phyloP scores from a whole-genome alignment of 1,140 invertebrate species.

The Metopolophium dirhodum region DNA sequence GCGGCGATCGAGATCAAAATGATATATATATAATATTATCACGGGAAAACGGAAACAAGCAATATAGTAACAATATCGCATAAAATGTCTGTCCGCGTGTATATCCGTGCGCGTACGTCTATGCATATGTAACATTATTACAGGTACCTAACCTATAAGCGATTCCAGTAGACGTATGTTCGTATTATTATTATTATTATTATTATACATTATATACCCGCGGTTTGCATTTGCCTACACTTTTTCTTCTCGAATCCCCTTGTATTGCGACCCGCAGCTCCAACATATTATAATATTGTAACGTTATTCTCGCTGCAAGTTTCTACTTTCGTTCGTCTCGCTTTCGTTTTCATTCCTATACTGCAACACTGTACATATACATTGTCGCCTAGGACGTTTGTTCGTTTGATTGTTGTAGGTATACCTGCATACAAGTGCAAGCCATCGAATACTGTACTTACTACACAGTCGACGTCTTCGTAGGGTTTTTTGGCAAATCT shows the following conservation, averaged over 20 bases:
- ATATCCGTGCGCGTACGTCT: neutral
- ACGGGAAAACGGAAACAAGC: constrained; percentile 9
- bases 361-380: neutral
- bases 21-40: constrained; percentile 15
- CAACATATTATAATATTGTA: neutral
- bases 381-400: neutral
- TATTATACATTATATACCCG: neutral
- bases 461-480: neutral
- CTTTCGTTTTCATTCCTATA: neutral
- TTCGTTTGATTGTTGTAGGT: neutral
- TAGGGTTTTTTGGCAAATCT: neutral
- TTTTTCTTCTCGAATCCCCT: constrained; percentile 13
- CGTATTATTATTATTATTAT: neutral
- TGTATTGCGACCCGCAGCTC: neutral
- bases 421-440: too few relatives aligned
- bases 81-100: neutral
- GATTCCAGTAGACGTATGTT: neutral
- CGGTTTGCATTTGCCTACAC: neutral
- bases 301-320: neutral
- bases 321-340: neutral
- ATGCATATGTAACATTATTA: neutral
- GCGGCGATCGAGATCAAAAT: constrained; percentile 3
- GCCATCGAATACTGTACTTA: neutral
- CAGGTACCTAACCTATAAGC: too few relatives aligned
- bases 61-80: neutral